Percentiles rank a stretch among this genome's conserved stretches.
These are phyloP conservation scores for Hemibagrus guttatus DNA, from an alignment of 2,797 vertebrate species.

Conservation along the genomic window DNA sequence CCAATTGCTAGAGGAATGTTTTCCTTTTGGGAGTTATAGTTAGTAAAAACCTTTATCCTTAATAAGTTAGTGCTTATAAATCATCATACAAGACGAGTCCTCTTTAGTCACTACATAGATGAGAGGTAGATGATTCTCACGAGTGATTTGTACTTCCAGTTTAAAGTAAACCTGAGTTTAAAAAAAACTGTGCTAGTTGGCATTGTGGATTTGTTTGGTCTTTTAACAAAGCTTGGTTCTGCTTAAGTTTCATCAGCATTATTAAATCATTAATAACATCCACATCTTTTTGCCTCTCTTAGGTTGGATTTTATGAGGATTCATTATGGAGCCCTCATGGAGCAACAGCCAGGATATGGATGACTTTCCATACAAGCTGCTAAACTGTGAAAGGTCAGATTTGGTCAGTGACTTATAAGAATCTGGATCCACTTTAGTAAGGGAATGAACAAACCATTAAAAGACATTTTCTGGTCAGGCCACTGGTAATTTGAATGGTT, in stretches of 20 bases:
- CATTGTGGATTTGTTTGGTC: neutral
- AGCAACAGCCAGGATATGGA: constrained; percentile 54
- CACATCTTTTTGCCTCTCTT: constrained; percentile 36
- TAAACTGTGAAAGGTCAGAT: constrained; percentile 34
- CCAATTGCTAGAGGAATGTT: neutral
- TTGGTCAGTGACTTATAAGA: constrained; percentile 17
- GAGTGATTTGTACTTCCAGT: too few species aligned
- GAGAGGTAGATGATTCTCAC: neutral
- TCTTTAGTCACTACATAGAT: neutral
- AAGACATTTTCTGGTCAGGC: neutral
- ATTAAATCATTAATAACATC: neutral
- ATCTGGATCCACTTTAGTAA: constrained; percentile 20
- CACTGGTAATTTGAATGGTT: neutral
- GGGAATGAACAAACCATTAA: constrained; percentile 35
- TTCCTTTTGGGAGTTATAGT: neutral
- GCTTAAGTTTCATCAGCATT: neutral
- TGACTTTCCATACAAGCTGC: constrained; percentile 27
- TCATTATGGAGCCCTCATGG: constrained; percentile 45
- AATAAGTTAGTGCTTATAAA: neutral
- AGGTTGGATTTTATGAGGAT: constrained; percentile 50
- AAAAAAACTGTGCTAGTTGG: neutral
- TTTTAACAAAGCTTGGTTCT: neutral
- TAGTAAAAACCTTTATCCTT: neutral
- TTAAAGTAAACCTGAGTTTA: neutral
- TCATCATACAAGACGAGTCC: neutral